Evolutionary conservation across 2,797 vertebrate genomes (phyloP), one percentile per base, ranked within the genome.

Genomic region (Melanotaenia pygmaea): DNA sequence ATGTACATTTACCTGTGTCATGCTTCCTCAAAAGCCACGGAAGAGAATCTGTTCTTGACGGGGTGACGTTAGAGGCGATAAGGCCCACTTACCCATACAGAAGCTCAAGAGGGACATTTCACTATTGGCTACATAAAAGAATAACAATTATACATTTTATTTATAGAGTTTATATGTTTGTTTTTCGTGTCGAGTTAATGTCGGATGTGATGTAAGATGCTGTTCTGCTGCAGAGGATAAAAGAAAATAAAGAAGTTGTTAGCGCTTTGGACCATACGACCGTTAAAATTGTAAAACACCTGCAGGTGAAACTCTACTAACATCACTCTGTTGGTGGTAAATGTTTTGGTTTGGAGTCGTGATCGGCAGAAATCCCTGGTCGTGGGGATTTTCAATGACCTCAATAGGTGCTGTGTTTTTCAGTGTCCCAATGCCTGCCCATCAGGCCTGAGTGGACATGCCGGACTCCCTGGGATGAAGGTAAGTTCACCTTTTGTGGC

Each of bases 381-480:
- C 75, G 76, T 60, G n/a, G 86, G 80, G 91, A 76, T 76, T 54
- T 87, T 85, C 77, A 77, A 82, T 89, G 74, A 91, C 83, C 67
- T 90, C 69, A 85, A 77, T 77, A 74, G 74, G 67, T 80, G 65
- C 63, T 81, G 70, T 92, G 77, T 92, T 76, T 95, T 91, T 45
- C 91, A 99, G 98, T 99, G 98, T 91, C 97, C 97, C 37, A 97
- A 84, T 77, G 91, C 97, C 77, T 99, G 98, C 61, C 94, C 96
- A 3, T 83, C 95, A 45, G 95, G 95, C 38, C 95, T 94, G 34
- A 93, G 83, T 8, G 98, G 98, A 74, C 91, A 98, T 38, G 88
- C 96, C 71, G 98, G 98, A 3, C 91, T 97, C 75, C 94, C 96
- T 53, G 98, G 98, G 67, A 97, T 99, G 97, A 97, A 98, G 91